Evolutionary conservation across 2,888 invertebrate species (phyloP), one percentile per base, ranked within the genome.

Genomic region (Microdon myrmicae): DNA sequence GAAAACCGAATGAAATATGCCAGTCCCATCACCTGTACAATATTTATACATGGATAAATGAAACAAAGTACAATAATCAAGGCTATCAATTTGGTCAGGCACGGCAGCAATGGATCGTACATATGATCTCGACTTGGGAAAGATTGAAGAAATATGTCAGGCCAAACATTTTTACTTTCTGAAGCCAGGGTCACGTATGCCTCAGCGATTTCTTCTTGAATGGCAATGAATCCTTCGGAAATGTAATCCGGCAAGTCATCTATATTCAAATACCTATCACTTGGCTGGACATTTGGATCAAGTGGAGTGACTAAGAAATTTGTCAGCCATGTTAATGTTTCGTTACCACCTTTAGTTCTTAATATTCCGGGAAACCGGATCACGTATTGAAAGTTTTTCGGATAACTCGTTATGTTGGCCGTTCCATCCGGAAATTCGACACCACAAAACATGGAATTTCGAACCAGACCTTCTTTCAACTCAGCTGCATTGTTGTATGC

Each of bases 21-120:
- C 23, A 0, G 25, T 6, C 1, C 1, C 9, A 66, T 56, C 35
- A 76, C 76, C 70, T 89, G 87, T 6, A 88, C 86, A 14, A 88
- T 88, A 70, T 90, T 88, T 14, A 90, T 86, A 29, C 88, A 87
- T 0, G 88, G 86, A 74, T 91, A 90, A 49, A 90, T 85, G 73
- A 89, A 92, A 70, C 90, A 90, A 13, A 93, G 80, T 78, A 91
- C 82, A 10, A 94, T 80, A 20, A 93, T 85, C 66, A 90, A 78
- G 0, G 93, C 88, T 14, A 93, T 81, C 64, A 88, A 82, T 5
- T 81, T 75, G 73, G 86, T 84, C 12, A 92, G 73, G 0, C 85
- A 83, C 10, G 83, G 79, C 2, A 89, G 75, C 5, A 90, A 83
- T 0, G 83, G 73, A 74, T 93, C 92, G 31, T 84, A 78, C 0